Evolutionary conservation across 2,888 invertebrate species (phyloP), one percentile per base, ranked within the genome.

Genomic region (Idaea straminata): DNA sequence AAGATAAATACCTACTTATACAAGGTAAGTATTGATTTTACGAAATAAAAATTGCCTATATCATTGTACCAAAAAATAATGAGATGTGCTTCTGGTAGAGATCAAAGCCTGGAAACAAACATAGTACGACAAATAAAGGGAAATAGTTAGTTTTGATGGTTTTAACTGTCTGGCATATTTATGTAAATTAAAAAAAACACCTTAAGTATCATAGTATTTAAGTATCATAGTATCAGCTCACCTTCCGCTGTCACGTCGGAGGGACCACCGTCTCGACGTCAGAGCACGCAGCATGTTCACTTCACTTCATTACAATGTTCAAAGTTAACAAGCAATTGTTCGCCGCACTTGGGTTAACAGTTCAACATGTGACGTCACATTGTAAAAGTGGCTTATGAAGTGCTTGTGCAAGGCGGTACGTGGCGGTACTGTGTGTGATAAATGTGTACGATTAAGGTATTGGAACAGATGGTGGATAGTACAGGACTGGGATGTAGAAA

Each of bases 171-270:
- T n/a, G n/a, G n/a, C n/a, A n/a, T n/a, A n/a, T n/a, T n/a, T n/a
- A n/a, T n/a, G n/a, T n/a, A n/a, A n/a, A n/a, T n/a, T n/a, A n/a
- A n/a, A n/a, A n/a, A n/a, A n/a, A n/a, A n/a, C n/a, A n/a, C n/a
- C n/a, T n/a, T n/a, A n/a, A n/a, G n/a, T n/a, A n/a, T n/a, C n/a
- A n/a, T n/a, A n/a, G n/a, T n/a, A n/a, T n/a, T n/a, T n/a, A n/a
- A n/a, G n/a, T n/a, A n/a, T n/a, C 13, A 15, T 61, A 35, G 7
- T 47, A 59, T 38, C n/a, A 4, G 73, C 91, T 91, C 83, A 93
- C 93, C 93, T 93, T 70, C 80, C 89, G 73, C 91, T 93, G 75
- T 93, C 93, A 6, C 93, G 84, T 62, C 93, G 83, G 74, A 93
- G 77, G 65, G 93, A 92, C 93, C 93, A 93, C 70, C 92, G 79